Base-by-base conservation (phyloP, 2,113 vertebrate genomes). In the Morphnarchus princeps region DNA sequence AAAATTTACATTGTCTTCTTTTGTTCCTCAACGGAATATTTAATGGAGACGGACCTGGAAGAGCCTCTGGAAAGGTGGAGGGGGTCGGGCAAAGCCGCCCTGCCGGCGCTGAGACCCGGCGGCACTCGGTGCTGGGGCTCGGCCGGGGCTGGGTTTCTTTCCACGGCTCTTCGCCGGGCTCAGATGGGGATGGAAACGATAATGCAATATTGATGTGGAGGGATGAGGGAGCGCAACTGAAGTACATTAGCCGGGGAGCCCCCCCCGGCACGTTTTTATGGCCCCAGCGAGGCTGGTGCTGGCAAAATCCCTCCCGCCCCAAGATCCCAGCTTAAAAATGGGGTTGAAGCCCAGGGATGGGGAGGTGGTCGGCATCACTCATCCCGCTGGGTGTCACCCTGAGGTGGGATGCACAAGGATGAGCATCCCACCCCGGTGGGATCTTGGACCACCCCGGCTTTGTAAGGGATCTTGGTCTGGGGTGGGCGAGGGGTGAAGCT, bases 351-450 rank as follows among this genome's bases (percentile, higher is more conserved):
- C 65, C 36, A 1, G 16, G 72, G 32, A 1, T 0, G 3, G 45
- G 26, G 69, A 38, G 40, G 43, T 8, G 72, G 24, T 28, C 0
- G 0, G 22, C 0, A 0, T 15, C 0, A 8, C 5, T 65, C 28
- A 1, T 7, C 57, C 17, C 0, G 5, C 0, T 3, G 59, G 79
- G 28, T 8, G 4, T 43, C 80, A 24, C 5, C 43, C 17, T 0
- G 0, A 32, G 40, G 13, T 18, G 85, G 72, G 77, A n/a, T 4
- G 55, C 0, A 5, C 8, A 25, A 67, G 78, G 58, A 34, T 55
- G 58, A 57, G 36, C 6, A 8, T 22, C 77, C 28, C 7, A 0
- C 11, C 9, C 38, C 0, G 0, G 7, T 2, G 26, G 15, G 50
- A 49, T 25, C 49, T 52, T 52, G 50, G 50, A 52, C 50, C 26